Base-by-base conservation (phyloP, 2,888 invertebrate genomes). In the Chloromyia formosa region DNA sequence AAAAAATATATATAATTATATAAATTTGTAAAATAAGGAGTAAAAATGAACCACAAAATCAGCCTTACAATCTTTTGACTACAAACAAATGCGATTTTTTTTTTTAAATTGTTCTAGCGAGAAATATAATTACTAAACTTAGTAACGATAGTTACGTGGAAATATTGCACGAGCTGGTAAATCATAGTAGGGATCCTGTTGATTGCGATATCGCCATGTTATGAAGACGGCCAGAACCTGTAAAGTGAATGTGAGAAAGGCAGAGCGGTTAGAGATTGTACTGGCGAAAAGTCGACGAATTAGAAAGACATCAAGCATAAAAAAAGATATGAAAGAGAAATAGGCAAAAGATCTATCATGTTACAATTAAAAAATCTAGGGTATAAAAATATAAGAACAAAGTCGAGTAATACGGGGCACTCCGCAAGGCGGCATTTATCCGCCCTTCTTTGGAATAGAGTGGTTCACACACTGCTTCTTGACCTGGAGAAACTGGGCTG, bases 161-260 rank as follows among this genome's bases (percentile, higher is more conserved):
- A 93, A 92, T 81, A 93, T 88, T 81, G 92, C 92, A 80, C 91
- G 91, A 74, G 92, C 90, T 81, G 90, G 89, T 85, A 91, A 89
- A 84, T 91, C 90, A 81, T 88, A 87, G 81, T 88, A 87, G 75
- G 93, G 93, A 86, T 93, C 91, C 75, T 91, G 89, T 84, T 92
- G 92, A 86, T 94, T 94, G 83, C 94, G 90, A 86, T 92, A 94
- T 80, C 90, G 90, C 83, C 92, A 90, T 78, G 94, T 92, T 84
- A 93, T 87, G 86, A 93, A 90, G 80, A 93, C 91, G 82, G 94
- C 94, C 84, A 94, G 89, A 82, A 95, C 89, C 94, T 95, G 88
- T 56, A 88, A 87, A 23, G 49, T 5, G 27, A 35, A n/a, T n/a
- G n/a, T n/a, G n/a, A n/a, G n/a, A n/a, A n/a, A n/a, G n/a, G n/a